Evolutionary conservation across 2,888 invertebrate species (phyloP).

Genomic region (Pseudoips prasinana): DNA sequence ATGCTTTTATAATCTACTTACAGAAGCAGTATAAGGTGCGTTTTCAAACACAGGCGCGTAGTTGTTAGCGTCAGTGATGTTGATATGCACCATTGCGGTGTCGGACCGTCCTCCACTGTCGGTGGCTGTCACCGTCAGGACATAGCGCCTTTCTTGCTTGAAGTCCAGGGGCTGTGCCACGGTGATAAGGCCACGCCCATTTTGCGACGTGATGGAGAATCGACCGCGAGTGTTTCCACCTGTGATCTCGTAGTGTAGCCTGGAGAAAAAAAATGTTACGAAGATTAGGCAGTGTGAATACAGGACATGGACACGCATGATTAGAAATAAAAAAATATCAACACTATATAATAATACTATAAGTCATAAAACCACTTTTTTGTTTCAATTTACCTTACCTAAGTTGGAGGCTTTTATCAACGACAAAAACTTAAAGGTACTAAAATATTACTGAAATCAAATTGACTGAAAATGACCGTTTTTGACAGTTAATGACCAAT

Average conservation of each 20-base stretch:
- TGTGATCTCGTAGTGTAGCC: slow-evolving; percentile 91
- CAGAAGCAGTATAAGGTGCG: slow-evolving; percentile 94
- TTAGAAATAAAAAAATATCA: too few species aligned
- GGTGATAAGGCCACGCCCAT: slow-evolving; percentile 92
- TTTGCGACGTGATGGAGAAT: slow-evolving; percentile 95
- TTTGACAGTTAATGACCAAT: too few species aligned
- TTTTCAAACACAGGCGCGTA: slow-evolving; percentile 96
- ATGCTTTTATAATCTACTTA: too few species aligned
- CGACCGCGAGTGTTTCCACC: slow-evolving; percentile 92
- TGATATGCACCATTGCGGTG: slow-evolving; percentile 94
- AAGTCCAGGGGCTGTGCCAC: slow-evolving; percentile 95
- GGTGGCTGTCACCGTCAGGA: slow-evolving; percentile 92
- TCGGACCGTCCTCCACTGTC: slow-evolving; percentile 95
- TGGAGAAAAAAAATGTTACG: slow-evolving; percentile 36
- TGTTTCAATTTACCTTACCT: too few species aligned
- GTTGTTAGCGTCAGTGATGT: slow-evolving; percentile 97
- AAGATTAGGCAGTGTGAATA: too few species aligned
- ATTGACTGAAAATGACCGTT: too few species aligned
- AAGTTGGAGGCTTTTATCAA: too few species aligned
- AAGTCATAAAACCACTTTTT: too few species aligned
- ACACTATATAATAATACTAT: too few species aligned
- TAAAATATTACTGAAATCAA: too few species aligned
- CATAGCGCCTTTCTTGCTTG: slow-evolving; percentile 93
- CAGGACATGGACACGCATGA: too few species aligned
- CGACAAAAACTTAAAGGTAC: too few species aligned